A percentile compares a stretch with the other conserved stretches of the same genome.
Conservation (phyloP, 2,113 vertebrate genomes). For the Cairina moschata region DNA sequence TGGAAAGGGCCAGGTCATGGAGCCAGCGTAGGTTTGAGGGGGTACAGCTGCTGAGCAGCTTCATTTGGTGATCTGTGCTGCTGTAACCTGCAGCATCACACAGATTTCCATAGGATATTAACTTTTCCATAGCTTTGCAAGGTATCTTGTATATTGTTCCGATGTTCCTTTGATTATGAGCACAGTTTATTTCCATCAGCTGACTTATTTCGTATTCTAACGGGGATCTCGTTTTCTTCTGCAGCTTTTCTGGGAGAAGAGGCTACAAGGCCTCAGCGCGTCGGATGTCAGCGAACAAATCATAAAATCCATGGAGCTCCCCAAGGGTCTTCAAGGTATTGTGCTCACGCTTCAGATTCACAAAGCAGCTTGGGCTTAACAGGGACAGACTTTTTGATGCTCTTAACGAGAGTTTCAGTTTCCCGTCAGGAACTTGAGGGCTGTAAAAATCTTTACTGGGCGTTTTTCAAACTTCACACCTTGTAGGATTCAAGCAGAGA, state of each 20-base stretch:
- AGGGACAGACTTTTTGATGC: not conserved
- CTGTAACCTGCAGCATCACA: not conserved
- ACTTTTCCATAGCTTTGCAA: too few relatives aligned
- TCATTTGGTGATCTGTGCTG: not conserved
- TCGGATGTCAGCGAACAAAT: conserved; percentile 88
- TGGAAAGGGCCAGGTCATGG: rapidly evolving
- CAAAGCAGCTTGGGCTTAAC: not conserved
- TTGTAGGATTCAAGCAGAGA: not conserved
- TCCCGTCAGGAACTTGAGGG: not conserved
- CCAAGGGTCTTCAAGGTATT: conserved; percentile 91
- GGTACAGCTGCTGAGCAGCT: not conserved
- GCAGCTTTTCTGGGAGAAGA: conserved; percentile 93
- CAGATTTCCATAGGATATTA: not conserved
- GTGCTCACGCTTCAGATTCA: not conserved
- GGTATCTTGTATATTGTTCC: not conserved
- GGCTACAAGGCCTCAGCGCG: conserved; percentile 87
- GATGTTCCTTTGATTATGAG: not conserved
- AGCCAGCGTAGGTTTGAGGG: too few relatives aligned
- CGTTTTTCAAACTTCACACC: not conserved
- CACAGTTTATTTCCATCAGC: not conserved
- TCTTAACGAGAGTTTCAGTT: not conserved
- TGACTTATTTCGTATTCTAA: conserved; percentile 3
- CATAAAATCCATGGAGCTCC: conserved; percentile 88
- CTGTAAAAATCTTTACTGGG: not conserved
- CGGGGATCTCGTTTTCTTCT: conserved; percentile 5